Conservation (phyloP, 2,113 vertebrate species). For the Poecilia latipinna region DNA sequence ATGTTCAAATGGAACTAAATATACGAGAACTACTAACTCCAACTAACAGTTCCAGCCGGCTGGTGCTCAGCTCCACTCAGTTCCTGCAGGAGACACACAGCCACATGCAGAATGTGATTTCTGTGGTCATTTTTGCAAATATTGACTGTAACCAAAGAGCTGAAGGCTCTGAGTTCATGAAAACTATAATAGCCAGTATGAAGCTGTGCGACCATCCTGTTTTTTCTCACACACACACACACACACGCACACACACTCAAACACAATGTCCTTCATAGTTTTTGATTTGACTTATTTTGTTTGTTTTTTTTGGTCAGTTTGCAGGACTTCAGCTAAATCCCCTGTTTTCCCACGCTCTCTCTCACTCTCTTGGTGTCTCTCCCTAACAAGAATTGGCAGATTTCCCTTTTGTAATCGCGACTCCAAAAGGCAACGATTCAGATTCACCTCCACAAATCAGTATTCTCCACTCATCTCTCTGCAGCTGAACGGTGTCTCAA, state of each 20-base stretch:
- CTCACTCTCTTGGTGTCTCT: constrained; percentile 66
- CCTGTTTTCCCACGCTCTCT: constrained; percentile 45
- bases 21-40: constrained; percentile 71
- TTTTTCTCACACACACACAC: constrained; percentile 51
- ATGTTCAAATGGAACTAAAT: constrained; percentile 65
- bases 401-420: constrained; percentile 31
- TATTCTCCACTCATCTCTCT: constrained; percentile 57
- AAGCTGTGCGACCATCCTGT: constrained; percentile 65
- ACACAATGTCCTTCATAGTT: constrained; percentile 63
- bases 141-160: constrained; percentile 57
- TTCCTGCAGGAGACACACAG: constrained; percentile 41
- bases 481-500: constrained; percentile 58
- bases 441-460: constrained; percentile 53
- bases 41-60: constrained; percentile 74
- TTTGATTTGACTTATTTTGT: constrained; percentile 53
- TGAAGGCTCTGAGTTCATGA: constrained; percentile 62
- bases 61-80: constrained; percentile 61
- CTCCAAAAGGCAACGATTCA: constrained; percentile 61
- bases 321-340: constrained; percentile 71
- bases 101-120: constrained; percentile 48
- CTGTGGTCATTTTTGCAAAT: constrained; percentile 65
- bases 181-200: constrained; percentile 69
- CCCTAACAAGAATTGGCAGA: constrained; percentile 56
- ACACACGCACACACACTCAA: constrained; percentile 44
- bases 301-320: constrained; percentile 61